phyloP scores from a whole-genome alignment of 2,797 vertebrate species.

The Chiroxiphia lanceolata region DNA sequence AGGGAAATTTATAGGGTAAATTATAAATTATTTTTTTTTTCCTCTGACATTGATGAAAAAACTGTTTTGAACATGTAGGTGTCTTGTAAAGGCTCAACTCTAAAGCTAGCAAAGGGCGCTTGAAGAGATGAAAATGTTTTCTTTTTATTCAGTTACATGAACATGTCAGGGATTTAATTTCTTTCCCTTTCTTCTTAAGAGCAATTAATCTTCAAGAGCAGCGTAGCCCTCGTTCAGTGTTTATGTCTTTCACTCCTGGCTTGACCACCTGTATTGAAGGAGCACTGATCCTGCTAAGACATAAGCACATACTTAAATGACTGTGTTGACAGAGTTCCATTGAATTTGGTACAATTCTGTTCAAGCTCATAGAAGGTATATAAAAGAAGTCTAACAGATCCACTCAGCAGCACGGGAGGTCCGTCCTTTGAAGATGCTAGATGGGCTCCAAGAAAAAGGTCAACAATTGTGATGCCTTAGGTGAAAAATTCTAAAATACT shows the following conservation, averaged over 20 bases:
- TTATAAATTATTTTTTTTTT: not conserved
- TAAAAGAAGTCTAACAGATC: not conserved
- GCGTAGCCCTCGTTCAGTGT: not conserved
- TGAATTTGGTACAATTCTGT: not conserved
- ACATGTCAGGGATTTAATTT: not conserved
- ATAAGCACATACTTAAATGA: not conserved
- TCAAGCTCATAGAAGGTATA: not conserved
- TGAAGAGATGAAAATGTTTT: not conserved
- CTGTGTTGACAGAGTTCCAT: not conserved
- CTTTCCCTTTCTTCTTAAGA: not conserved
- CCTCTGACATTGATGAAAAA: not conserved
- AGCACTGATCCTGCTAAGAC: not conserved
- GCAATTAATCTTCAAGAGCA: not conserved
- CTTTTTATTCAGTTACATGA: not conserved
- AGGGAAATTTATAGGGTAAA: not conserved
- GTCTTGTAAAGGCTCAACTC: not conserved
- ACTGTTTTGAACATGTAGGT: not conserved
- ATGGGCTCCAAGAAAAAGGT: not conserved
- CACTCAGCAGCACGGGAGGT: not conserved
- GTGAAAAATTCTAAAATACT: not conserved
- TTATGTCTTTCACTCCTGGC: not conserved
- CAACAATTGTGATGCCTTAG: not conserved
- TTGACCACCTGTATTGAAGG: not conserved
- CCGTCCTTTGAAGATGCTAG: not conserved
- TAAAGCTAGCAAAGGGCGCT: not conserved